Conservation (phyloP, 2,888 invertebrate genomes). For the Melanostoma mellinum region DNA sequence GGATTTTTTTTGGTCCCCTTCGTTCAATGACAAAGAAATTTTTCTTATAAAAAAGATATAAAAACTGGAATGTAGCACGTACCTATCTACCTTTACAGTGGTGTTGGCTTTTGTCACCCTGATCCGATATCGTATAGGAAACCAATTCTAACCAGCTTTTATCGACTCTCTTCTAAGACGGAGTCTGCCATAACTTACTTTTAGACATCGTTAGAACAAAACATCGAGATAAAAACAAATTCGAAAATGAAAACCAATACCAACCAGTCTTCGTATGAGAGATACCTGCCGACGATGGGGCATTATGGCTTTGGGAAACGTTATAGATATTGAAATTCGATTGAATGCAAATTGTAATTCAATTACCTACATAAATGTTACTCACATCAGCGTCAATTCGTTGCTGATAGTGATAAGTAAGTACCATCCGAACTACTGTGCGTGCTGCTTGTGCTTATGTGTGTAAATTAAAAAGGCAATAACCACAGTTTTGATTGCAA, state of each 20-base stretch:
- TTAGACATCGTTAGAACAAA: conserved; percentile 58
- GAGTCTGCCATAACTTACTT: conserved; percentile 44
- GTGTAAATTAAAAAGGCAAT: conserved; percentile 51
- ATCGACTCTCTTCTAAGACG: conserved; percentile 45
- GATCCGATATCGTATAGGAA: conserved; percentile 49
- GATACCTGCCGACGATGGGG: too few species aligned
- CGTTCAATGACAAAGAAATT: conserved; percentile 28
- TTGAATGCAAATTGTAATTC: conserved; percentile 33
- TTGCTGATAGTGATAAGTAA: conserved; percentile 8
- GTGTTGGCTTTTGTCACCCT: conserved; percentile 68
- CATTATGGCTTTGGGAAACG: conserved; percentile 6
- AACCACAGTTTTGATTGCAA: conserved; percentile 54
- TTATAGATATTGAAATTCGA: conserved; percentile 27
- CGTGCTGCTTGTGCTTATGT: conserved; percentile 34
- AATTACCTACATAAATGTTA: conserved; percentile 36
- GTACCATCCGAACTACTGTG: background rate
- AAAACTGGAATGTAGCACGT: conserved; percentile 51
- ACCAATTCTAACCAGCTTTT: conserved; percentile 52
- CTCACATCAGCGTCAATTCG: conserved; percentile 2
- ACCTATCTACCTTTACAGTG: conserved; percentile 65
- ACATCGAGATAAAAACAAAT: conserved; percentile 51
- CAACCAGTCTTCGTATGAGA: background rate
- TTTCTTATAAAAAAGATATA: conserved; percentile 53
- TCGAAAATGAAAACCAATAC: conserved; percentile 5
- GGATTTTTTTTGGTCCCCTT: conserved; percentile 13